Evolutionary conservation across 2,888 invertebrate genomes (phyloP).

Genomic region (Falcaria lacertinaria): DNA sequence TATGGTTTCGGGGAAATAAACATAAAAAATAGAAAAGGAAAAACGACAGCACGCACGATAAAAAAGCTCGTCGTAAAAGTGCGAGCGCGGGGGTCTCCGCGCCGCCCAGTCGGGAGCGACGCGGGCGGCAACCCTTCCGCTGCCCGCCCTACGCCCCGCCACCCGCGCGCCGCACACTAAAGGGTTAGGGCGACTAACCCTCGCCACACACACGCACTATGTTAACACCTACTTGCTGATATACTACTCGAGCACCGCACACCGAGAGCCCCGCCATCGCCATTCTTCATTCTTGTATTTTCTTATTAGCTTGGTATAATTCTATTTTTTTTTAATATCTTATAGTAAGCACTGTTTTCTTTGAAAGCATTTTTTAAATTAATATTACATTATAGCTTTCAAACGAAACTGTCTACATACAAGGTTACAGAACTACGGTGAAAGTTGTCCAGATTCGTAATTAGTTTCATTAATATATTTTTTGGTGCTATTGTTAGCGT

Average conservation of each 20-base stretch:
- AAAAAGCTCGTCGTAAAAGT: conserved; percentile 78
- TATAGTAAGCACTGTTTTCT: no score
- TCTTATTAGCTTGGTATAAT: no score
- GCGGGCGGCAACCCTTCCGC: conserved; percentile 75
- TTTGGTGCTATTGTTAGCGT: not conserved
- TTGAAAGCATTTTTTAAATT: no score
- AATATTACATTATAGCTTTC: no score
- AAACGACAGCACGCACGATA: conserved; percentile 80
- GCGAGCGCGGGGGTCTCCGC: conserved; percentile 41
- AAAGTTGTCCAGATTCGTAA: no score
- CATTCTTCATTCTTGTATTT: no score
- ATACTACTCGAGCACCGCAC: conserved; percentile 3
- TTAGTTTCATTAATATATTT: no score
- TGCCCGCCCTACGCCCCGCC: conserved; percentile 56
- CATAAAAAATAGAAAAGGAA: conserved; percentile 81
- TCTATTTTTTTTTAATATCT: no score
- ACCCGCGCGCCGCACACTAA: conserved; percentile 53
- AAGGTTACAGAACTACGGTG: no score
- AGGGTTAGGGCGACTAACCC: conserved; percentile 74
- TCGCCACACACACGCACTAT: conserved; percentile 38
- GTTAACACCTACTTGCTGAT: conserved; percentile 20
- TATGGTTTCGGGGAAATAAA: conserved; percentile 81
- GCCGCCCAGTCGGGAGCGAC: conserved; percentile 41
- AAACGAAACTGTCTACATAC: no score
- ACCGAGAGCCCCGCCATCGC: no score